These are phyloP conservation scores for Edolisoma coerulescens DNA, from an alignment of 2,113 vertebrate species.

Conservation along the genomic window DNA sequence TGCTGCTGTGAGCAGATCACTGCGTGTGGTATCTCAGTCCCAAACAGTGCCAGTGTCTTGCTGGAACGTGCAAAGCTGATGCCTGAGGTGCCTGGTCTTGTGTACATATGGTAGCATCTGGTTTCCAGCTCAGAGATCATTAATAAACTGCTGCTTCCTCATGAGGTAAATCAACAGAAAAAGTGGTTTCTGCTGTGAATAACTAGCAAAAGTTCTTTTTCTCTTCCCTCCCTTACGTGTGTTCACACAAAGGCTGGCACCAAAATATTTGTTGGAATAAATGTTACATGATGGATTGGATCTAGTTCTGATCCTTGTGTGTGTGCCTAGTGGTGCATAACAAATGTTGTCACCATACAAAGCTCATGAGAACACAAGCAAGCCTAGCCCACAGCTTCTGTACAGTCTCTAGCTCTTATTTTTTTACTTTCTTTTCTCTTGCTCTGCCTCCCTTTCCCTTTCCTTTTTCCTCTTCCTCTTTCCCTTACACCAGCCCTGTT, in stretches of 20 bases:
- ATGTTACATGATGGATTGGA: not conserved
- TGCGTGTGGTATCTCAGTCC: fast-evolving
- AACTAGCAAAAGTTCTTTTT: not conserved
- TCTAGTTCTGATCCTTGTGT: not conserved
- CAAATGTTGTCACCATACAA: not conserved
- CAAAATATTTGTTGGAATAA: not conserved
- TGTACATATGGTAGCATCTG: fast-evolving
- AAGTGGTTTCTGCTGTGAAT: not conserved
- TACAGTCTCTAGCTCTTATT: not conserved
- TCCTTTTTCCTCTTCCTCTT: not conserved
- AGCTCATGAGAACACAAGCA: not conserved
- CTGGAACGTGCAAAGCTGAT: not conserved
- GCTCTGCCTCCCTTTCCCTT: not conserved
- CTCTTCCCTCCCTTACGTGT: not conserved
- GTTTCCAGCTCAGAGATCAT: not conserved
- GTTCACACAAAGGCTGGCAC: not conserved
- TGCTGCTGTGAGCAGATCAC: not conserved
- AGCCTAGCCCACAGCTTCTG: not conserved
- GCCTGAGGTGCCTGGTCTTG: not conserved
- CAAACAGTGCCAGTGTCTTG: fast-evolving
- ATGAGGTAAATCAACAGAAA: not conserved
- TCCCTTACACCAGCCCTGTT: not conserved
- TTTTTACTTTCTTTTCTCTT: not conserved
- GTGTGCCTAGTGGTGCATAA: not conserved
- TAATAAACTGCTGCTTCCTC: not conserved